Conservation (phyloP, 2,113 vertebrate genomes). For the Opisthocomus hoazin region DNA sequence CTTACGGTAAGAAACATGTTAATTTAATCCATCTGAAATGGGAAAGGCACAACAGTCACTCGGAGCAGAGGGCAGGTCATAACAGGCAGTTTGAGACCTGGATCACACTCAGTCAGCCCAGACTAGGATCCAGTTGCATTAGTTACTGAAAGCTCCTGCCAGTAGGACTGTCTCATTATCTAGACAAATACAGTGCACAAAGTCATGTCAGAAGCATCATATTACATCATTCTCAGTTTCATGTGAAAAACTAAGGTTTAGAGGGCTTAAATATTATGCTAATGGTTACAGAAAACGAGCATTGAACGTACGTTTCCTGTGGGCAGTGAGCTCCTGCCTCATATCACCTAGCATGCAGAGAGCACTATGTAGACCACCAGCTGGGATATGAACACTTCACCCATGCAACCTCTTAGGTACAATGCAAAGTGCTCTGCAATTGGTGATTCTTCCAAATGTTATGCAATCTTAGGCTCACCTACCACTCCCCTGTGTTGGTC, state of each 20-base stretch:
- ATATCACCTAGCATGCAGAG: fast-evolving
- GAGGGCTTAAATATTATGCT: not conserved
- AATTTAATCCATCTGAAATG: not conserved
- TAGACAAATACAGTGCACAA: not conserved
- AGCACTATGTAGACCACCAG: not conserved
- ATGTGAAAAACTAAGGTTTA: not conserved
- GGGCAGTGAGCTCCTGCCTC: not conserved
- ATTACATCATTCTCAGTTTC: not conserved
- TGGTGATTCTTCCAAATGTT: not conserved
- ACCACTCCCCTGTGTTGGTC: not conserved
- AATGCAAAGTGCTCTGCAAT: not conserved
- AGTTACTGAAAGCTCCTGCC: not conserved
- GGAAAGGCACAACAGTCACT: not conserved
- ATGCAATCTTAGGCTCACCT: not conserved
- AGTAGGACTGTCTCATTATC: not conserved
- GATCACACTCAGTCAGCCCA: not conserved
- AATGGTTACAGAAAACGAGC: not conserved
- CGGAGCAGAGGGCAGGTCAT: not conserved
- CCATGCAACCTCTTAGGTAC: not conserved
- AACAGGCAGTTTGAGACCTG: not conserved
- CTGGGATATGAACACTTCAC: not conserved
- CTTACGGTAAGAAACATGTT: not conserved
- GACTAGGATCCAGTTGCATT: not conserved
- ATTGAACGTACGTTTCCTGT: not conserved
- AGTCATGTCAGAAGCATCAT: not conserved